Evolutionary conservation across 2,797 vertebrate genomes (phyloP).

Genomic region (Etheostoma nigrum): DNA sequence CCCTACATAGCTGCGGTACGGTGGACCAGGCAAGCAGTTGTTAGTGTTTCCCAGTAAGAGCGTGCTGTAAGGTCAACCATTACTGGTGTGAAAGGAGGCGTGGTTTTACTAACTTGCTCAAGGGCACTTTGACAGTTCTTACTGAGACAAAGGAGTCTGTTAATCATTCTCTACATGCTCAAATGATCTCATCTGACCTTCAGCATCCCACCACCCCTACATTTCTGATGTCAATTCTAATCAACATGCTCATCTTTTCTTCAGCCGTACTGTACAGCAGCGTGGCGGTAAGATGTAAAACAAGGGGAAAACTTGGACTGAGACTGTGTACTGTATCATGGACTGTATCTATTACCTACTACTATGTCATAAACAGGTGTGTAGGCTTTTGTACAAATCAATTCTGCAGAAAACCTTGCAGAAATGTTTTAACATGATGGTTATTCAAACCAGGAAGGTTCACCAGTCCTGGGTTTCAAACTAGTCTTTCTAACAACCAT

Average conservation of each 20-base stretch:
- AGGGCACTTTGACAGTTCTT: conserved; percentile 66
- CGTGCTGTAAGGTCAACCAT: conserved; percentile 35
- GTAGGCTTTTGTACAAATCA: conserved; percentile 32
- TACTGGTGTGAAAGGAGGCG: conserved; percentile 34
- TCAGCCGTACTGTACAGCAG: conserved; percentile 18
- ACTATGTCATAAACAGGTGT: conserved; percentile 3
- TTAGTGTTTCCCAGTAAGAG: conserved; percentile 9
- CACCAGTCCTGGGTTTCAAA: conserved; percentile 36
- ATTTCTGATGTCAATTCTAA: conserved; percentile 63
- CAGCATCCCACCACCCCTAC: conserved; percentile 58
- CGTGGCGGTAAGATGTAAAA: conserved; percentile 23
- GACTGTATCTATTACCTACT: background rate
- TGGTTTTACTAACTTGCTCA: conserved; percentile 63
- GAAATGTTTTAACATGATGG: conserved; percentile 20
- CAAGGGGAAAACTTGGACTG: conserved; percentile 13
- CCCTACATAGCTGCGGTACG: background rate
- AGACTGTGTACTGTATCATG: background rate
- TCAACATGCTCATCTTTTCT: conserved; percentile 59
- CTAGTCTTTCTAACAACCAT: conserved; percentile 37
- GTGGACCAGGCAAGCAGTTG: conserved; percentile 6
- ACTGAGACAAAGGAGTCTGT: conserved; percentile 57
- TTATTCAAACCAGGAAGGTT: conserved; percentile 35
- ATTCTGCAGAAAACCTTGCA: conserved; percentile 22
- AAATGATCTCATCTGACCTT: conserved; percentile 75
- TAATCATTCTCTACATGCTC: conserved; percentile 72